Base-by-base conservation (phyloP, 1,140 invertebrate genomes). In the Chrysopa pallens region DNA sequence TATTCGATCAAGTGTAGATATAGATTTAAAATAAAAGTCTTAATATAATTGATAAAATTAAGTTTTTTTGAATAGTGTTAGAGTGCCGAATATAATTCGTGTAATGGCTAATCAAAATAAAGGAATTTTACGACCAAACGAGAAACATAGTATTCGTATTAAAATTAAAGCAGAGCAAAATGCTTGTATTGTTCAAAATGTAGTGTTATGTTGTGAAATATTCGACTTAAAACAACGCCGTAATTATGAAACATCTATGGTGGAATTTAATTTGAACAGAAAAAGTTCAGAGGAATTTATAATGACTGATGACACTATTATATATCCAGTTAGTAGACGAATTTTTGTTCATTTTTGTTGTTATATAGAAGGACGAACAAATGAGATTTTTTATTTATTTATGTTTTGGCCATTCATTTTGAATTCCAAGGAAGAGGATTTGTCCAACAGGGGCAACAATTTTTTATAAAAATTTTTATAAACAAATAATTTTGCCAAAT, bases 301-400 rank as follows among this genome's bases (percentile, higher is more conserved):
- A 9, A 52, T 54, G 3, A 52, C 44, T 8, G 49, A 49, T 17
- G 39, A 44, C n/a, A 47, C 43, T 17, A 41, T 40, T 12, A n/a
- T 39, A 15, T 47, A 44, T 38, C 47, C 51, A 11, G 50, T 52
- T 42, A 42, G 38, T 43, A n/a, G 4, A 41, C 13, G 9, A 33
- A 8, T 4, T 12, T 42, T 13, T 35, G 33, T 3, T 15, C 29
- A 15, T 40, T 11, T 13, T 28, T 43, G 36, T n/a, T 29, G 46
- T 4, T 2, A 29, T 38, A 42, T 12, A 46, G 37, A 50, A 45
- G 17, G 39, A 48, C n/a, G 28, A 39, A 0, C 28, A 39, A n/a
- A n/a, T n/a, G n/a, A n/a, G n/a, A n/a, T n/a, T n/a, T 6, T 27
- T 46, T 27, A 8, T 45, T 12, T n/a, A n/a, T n/a, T n/a, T n/a